Conservation (phyloP, 2,113 vertebrate genomes). For the Rhinolophus sinicus region DNA sequence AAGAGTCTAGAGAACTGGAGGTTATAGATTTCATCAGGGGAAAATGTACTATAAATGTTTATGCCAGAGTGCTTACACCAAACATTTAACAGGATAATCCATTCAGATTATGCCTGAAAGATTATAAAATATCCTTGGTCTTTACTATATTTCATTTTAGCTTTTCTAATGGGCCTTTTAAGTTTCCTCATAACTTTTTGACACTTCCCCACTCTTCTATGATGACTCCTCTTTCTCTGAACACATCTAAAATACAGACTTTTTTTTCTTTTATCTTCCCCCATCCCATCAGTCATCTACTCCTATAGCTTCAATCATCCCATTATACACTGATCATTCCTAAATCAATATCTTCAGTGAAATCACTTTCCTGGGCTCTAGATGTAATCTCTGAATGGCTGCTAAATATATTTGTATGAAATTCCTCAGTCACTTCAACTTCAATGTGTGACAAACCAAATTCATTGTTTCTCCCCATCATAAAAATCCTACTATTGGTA, state of each 20-base stretch:
- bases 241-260: not conserved
- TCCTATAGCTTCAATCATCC: not conserved
- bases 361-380: not conserved
- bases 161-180: not conserved
- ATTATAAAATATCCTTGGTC: not conserved
- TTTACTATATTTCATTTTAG: not conserved
- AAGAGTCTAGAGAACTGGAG: not conserved
- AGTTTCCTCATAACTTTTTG: not conserved
- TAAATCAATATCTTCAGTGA: conserved; percentile 24
- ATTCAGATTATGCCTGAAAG: conserved; percentile 26
- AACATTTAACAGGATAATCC: not conserved
- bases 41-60: conserved; percentile 5
- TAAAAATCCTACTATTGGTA: not conserved
- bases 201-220: not conserved
- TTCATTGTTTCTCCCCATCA: not conserved
- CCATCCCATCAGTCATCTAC: not conserved
- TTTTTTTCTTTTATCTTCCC: not conserved
- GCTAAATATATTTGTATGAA: not conserved
- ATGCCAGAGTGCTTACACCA: not conserved
- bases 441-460: not conserved
- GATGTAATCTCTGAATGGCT: not conserved
- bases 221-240: not conserved
- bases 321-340: not conserved
- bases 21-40: conserved; percentile 22
- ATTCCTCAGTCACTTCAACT: not conserved